Percentiles rank a stretch among this genome's conserved stretches.
These are phyloP conservation scores for Erythrocercus mccallii DNA, from an alignment of 2,113 vertebrate genomes.

Conservation along the genomic window DNA sequence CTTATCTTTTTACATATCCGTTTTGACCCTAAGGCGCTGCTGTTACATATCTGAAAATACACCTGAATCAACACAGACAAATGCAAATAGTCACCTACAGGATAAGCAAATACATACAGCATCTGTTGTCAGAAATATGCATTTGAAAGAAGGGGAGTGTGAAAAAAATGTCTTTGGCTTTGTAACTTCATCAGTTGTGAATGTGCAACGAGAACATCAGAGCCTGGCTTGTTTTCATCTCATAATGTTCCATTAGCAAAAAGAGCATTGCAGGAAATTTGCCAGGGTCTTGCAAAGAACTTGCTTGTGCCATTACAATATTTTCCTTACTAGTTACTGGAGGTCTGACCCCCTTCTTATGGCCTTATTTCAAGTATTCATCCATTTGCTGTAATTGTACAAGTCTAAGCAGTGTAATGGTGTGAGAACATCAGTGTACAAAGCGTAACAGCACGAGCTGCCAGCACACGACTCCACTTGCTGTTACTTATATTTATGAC, in stretches of 20 bases:
- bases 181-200: neutral
- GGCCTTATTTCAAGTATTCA: neutral
- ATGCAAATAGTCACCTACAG: slow-evolving; percentile 12
- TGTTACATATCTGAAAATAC: neutral
- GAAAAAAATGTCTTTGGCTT: neutral
- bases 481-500: neutral
- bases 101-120: slow-evolving; percentile 16
- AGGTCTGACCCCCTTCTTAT: neutral
- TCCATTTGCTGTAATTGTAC: neutral
- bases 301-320: neutral
- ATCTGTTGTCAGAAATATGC: neutral
- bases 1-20: slow-evolving; percentile 22
- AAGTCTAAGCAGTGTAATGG: neutral
- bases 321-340: neutral
- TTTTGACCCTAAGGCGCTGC: neutral
- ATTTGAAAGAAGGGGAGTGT: neutral
- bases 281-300: neutral
- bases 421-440: neutral
- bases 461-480: neutral
- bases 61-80: slow-evolving; percentile 12
- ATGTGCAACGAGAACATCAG: neutral
- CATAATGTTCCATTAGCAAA: neutral
- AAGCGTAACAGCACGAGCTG: neutral
- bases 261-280: neutral
- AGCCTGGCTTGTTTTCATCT: neutral